These are phyloP conservation scores for Lepidocyrtinus sp. DNA, from an alignment of 2,888 invertebrate genomes.

Conservation along the genomic window DNA sequence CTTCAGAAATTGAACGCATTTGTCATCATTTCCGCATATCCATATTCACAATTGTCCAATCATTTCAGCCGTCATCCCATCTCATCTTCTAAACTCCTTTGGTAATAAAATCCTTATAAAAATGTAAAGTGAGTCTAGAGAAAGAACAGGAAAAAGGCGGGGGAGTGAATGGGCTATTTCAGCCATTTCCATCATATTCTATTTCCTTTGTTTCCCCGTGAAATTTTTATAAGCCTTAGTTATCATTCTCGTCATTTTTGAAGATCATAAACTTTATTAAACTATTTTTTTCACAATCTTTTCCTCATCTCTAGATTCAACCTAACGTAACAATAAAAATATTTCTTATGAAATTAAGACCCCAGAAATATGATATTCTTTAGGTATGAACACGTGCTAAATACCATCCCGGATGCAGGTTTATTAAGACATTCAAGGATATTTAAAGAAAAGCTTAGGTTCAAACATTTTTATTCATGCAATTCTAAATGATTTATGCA, in stretches of 20 bases:
- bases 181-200: constrained; percentile 46
- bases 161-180: constrained; percentile 50
- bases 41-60: constrained; percentile 58
- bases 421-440: too few relatives aligned
- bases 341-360: too few relatives aligned
- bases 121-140: constrained; percentile 40
- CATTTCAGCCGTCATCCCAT: constrained; percentile 63
- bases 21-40: not conserved
- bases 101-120: constrained; percentile 64
- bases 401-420: too few relatives aligned
- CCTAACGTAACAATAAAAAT: too few relatives aligned
- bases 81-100: too few relatives aligned
- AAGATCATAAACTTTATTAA: not conserved
- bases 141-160: constrained; percentile 61
- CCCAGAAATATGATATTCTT: too few relatives aligned
- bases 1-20: too few relatives aligned
- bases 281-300: constrained; percentile 28
- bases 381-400: too few relatives aligned
- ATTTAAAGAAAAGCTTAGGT: too few relatives aligned
- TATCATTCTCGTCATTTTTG: not conserved
- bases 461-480: too few relatives aligned
- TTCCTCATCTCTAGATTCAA: not conserved
- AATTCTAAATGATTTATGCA: too few relatives aligned
- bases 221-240: not conserved
- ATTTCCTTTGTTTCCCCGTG: constrained; percentile 10